Percentiles rank a stretch among this genome's conserved stretches.
phyloP scores from a whole-genome alignment of 1,140 invertebrate genomes.

The Pararge aegeria region DNA sequence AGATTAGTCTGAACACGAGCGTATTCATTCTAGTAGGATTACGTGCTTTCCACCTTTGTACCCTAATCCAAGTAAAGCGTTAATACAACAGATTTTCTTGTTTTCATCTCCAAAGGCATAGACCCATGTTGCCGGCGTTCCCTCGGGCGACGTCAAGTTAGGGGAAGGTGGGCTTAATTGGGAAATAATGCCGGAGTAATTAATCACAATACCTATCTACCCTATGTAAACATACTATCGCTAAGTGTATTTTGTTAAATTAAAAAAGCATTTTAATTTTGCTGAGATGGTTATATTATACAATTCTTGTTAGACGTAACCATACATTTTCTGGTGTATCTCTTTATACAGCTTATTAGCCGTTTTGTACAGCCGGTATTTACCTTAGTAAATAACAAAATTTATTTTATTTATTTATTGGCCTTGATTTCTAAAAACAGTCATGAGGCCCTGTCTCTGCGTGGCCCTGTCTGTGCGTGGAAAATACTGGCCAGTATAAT shows the following conservation, averaged over 20 bases:
- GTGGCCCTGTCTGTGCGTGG: too few relatives aligned
- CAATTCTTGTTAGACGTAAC: too few relatives aligned
- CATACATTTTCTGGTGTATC: too few relatives aligned
- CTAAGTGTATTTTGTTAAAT: slow-evolving; percentile 5
- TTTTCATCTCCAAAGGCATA: slow-evolving; percentile 34
- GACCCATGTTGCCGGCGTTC: slow-evolving; percentile 15
- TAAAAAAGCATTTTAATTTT: slow-evolving; percentile 4
- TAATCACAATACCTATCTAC: slow-evolving; percentile 60
- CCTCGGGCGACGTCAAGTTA: slow-evolving; percentile 41
- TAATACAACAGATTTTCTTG: slow-evolving; percentile 36
- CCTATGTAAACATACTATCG: slow-evolving; percentile 10
- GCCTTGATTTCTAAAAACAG: too few relatives aligned
- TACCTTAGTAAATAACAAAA: too few relatives aligned
- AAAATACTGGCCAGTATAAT: too few relatives aligned
- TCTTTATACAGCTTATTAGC: too few relatives aligned
- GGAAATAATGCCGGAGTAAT: slow-evolving; percentile 73
- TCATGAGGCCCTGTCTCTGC: too few relatives aligned
- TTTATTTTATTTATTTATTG: too few relatives aligned
- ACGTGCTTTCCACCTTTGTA: slow-evolving; percentile 36
- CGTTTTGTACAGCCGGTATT: too few relatives aligned
- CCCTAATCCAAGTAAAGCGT: slow-evolving; percentile 37
- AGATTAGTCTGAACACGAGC: slow-evolving; percentile 20
- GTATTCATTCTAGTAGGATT: slow-evolving; percentile 32
- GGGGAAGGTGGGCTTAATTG: slow-evolving; percentile 72
- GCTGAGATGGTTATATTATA: background rate